Conservation (phyloP, 2,797 vertebrate species). For the Cephalopachus bancanus region DNA sequence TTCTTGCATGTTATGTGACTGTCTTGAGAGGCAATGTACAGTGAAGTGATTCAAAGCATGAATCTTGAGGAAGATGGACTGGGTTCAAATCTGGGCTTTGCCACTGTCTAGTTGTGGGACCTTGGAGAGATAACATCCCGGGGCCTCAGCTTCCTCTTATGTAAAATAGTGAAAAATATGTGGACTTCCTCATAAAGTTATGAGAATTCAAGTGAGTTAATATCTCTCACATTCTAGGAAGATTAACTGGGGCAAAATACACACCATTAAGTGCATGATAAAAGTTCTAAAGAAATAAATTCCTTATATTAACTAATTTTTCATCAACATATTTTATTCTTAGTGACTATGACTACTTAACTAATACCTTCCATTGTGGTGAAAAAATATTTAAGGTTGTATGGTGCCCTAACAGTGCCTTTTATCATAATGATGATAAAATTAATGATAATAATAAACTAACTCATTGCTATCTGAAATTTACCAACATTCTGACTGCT, state of each 20-base stretch:
- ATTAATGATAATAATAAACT: constrained; percentile 1
- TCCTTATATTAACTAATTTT: background rate
- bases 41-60: background rate
- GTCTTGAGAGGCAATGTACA: background rate
- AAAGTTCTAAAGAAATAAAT: background rate
- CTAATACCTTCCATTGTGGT: background rate
- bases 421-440: background rate
- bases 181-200: background rate
- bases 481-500: background rate
- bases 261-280: background rate
- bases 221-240: background rate
- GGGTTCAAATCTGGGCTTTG: background rate
- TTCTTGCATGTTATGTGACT: background rate
- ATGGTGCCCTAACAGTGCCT: background rate
- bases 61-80: background rate
- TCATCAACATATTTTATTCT: background rate
- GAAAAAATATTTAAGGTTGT: background rate
- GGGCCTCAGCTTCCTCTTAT: background rate
- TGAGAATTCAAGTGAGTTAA: background rate
- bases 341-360: background rate
- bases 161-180: background rate
- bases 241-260: background rate
- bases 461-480: background rate
- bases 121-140: background rate
- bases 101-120: background rate